These are phyloP conservation scores for Malurus melanocephalus DNA, from an alignment of 2,113 vertebrate genomes.

Conservation along the genomic window DNA sequence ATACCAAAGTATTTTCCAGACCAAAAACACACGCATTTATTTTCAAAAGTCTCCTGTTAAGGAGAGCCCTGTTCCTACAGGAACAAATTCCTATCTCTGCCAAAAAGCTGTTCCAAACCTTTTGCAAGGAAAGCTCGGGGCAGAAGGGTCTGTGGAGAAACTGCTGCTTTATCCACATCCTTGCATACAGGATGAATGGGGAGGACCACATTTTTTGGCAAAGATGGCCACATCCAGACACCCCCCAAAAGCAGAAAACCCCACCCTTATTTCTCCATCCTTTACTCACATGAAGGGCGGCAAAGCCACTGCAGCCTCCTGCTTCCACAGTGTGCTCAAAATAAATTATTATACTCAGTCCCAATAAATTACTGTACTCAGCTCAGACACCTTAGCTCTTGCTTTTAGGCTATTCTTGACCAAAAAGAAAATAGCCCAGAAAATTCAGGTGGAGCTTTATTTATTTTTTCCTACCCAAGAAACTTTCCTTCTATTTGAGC, in stretches of 20 bases:
- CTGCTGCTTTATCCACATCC: background rate
- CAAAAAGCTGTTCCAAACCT: background rate
- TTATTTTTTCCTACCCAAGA: background rate
- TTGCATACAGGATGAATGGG: fast-evolving
- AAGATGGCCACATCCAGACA: background rate
- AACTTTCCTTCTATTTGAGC: background rate
- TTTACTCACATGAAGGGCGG: background rate
- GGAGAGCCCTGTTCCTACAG: background rate
- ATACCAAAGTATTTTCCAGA: background rate
- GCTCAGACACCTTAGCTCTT: background rate
- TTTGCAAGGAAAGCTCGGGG: background rate
- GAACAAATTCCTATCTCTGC: background rate
- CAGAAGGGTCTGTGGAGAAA: background rate
- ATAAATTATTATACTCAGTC: background rate
- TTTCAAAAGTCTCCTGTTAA: background rate
- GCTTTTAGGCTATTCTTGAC: background rate
- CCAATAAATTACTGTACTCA: background rate
- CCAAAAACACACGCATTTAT: background rate
- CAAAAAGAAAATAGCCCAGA: background rate
- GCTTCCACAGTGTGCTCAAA: background rate
- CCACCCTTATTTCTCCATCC: background rate
- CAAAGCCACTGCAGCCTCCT: background rate
- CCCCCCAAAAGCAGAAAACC: background rate
- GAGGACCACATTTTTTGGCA: background rate
- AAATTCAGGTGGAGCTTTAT: background rate